These are phyloP conservation scores for Trissolcus basalis DNA, from an alignment of 1,140 invertebrate species.

Conservation along the genomic window DNA sequence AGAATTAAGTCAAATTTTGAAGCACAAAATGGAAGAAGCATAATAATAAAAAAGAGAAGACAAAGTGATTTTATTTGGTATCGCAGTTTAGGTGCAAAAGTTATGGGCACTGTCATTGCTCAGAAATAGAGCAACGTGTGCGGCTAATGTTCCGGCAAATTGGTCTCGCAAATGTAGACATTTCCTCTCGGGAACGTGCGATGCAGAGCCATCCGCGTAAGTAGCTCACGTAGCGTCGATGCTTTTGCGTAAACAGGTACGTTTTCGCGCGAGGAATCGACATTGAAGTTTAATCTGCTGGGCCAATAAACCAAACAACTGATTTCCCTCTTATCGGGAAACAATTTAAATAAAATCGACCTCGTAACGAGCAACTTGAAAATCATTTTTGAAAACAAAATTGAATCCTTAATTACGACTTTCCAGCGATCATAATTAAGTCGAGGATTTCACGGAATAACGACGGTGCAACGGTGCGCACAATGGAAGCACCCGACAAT, in stretches of 20 bases:
- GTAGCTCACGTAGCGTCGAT: conserved; percentile 66
- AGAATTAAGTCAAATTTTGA: no score
- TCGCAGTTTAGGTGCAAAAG: conserved; percentile 46
- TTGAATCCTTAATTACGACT: conserved; percentile 45
- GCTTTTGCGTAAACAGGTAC: conserved; percentile 55
- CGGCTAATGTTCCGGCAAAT: conserved; percentile 73
- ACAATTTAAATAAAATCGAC: conserved; percentile 4
- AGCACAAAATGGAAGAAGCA: no score
- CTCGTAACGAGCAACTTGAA: not conserved
- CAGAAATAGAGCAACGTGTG: conserved; percentile 62
- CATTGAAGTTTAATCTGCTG: conserved; percentile 46
- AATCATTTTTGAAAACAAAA: not conserved
- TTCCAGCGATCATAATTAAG: conserved; percentile 41
- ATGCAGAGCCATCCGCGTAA: conserved; percentile 63
- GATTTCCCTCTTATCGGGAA: not conserved
- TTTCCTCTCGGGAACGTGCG: conserved; percentile 66
- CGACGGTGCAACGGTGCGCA: conserved; percentile 49
- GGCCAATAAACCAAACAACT: conserved; percentile 20
- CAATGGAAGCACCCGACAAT: conserved; percentile 46
- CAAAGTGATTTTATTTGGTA: conserved; percentile 21
- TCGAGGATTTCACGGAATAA: conserved; percentile 22
- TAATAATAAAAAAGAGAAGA: no score
- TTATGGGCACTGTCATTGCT: conserved; percentile 58
- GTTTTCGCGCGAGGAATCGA: conserved; percentile 38
- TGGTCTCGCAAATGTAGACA: conserved; percentile 69